Evolutionary conservation across 2,888 invertebrate genomes (phyloP).

Genomic region (Machimus rusticus): DNA sequence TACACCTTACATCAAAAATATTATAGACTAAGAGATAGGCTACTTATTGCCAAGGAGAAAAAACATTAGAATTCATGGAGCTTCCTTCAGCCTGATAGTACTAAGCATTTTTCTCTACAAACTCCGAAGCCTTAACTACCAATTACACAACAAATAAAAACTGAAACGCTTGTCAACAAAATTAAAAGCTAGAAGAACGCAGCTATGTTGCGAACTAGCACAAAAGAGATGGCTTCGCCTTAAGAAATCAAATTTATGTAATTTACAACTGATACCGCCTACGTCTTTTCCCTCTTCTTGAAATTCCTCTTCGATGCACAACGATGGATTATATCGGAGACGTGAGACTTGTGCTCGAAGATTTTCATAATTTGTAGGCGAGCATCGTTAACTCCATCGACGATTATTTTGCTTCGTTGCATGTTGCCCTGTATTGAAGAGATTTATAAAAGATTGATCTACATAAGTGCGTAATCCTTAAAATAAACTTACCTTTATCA

Average conservation of each 20-base stretch:
- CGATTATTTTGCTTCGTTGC: constrained; percentile 91
- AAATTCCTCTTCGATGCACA: constrained; percentile 92
- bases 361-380: constrained; percentile 87
- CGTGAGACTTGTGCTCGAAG: constrained; percentile 88
- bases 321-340: constrained; percentile 87
- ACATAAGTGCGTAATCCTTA: neutral
- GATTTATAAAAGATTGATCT: neutral
- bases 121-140: neutral
- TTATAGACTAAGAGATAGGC: neutral
- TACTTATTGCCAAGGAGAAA: neutral
- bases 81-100: neutral
- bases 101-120: neutral
- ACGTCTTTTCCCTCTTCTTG: constrained; percentile 83
- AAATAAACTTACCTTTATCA: constrained; percentile 67
- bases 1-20: neutral
- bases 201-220: neutral
- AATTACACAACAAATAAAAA: neutral
- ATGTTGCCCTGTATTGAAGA: constrained; percentile 79
- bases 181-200: neutral
- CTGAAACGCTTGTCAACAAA: neutral
- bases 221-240: neutral
- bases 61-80: neutral
- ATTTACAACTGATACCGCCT: constrained; percentile 45
- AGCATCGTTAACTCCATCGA: constrained; percentile 90
- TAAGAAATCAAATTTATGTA: neutral